Base-by-base conservation (phyloP, 2,113 vertebrate genomes). In the Poeciliopsis retropinna region DNA sequence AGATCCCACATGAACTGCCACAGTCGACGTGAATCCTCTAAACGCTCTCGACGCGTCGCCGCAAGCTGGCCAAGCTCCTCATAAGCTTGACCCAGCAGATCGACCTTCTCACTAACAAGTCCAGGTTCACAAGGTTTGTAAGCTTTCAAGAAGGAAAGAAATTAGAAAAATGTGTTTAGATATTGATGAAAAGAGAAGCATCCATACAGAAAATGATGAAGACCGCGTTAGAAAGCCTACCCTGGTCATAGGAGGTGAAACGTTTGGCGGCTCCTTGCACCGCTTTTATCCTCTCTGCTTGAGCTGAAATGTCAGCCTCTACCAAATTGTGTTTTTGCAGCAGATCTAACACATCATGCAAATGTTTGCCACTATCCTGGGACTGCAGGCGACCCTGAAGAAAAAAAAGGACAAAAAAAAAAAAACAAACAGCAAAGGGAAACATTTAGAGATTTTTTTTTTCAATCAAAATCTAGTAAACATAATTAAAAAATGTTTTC, bases 1-100 rank as follows among this genome's bases (percentile, higher is more conserved):
- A 96, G 82, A 84, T 98, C 97, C 97, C 97, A 98, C 79, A 97
- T 89, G 90, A 98, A 96, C 69, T 96, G 94, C 97, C 97, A 97
- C 29, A 98, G 93, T 8, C 96, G 94, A 0, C 95, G 94, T 0
- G 97, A 97, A 28, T 97, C 96, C 85, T 97, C 96, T 12, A 98
- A 91, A 1, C 93, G 87, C 14, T 89, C 92, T 14, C 96, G 91
- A 1, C 97, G 91, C 0, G 90, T 75, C 0, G 83, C 92, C 0
- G 95, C 95, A 75, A 98, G 88, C 29, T 92, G 84, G n/a, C 94
- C 95, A 37, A 98, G 92, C 30, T 96, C 95, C 71, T 93, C 93
- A 7, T 97, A 98, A 57, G 93, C 91, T 70, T 79, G 92, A 60
- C 96, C 96, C 79, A 97, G 87, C 28, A 91, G 89, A 0, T 93